Evolutionary conservation across 2,888 invertebrate genomes (phyloP).

Genomic region (Drosophila flavopinicola): DNA sequence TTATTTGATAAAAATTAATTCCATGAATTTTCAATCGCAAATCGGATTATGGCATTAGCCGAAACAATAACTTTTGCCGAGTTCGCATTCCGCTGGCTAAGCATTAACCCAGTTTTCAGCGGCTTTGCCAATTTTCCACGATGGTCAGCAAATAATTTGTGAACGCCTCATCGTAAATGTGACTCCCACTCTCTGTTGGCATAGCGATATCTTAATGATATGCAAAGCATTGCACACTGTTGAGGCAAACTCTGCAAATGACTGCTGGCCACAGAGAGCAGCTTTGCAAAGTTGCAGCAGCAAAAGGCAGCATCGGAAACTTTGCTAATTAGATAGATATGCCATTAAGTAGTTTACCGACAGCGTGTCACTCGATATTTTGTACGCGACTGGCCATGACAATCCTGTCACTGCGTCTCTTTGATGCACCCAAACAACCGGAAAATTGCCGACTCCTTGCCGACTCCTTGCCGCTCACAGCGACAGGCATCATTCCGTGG

Average conservation of each 20-base stretch:
- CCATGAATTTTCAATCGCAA: conserved; percentile 69
- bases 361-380: conserved; percentile 71
- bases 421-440: conserved; percentile 39
- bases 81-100: conserved; percentile 18
- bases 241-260: conserved; percentile 2
- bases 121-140: conserved; percentile 9
- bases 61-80: conserved; percentile 39
- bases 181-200: conserved; percentile 12
- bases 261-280: conserved; percentile 5
- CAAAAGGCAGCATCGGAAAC: conserved; percentile 40
- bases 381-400: conserved; percentile 34
- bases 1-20: conserved; percentile 49
- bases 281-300: conserved; percentile 13
- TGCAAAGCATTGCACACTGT: conserved; percentile 23
- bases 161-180: conserved; percentile 27
- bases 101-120: conserved; percentile 1
- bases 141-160: conserved; percentile 45
- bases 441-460: conserved; percentile 46
- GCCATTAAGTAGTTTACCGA: conserved; percentile 81
- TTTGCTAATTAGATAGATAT: conserved; percentile 80
- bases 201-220: conserved; percentile 44
- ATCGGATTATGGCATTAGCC: conserved; percentile 69
- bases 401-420: conserved; percentile 28
- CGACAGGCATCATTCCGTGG: not conserved
- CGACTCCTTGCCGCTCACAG: conserved; percentile 8